Percentiles rank a stretch among this genome's conserved stretches.
phyloP scores from a whole-genome alignment of 92 coral and sea anemone genomes.

The Zoanthus sansibaricus region DNA sequence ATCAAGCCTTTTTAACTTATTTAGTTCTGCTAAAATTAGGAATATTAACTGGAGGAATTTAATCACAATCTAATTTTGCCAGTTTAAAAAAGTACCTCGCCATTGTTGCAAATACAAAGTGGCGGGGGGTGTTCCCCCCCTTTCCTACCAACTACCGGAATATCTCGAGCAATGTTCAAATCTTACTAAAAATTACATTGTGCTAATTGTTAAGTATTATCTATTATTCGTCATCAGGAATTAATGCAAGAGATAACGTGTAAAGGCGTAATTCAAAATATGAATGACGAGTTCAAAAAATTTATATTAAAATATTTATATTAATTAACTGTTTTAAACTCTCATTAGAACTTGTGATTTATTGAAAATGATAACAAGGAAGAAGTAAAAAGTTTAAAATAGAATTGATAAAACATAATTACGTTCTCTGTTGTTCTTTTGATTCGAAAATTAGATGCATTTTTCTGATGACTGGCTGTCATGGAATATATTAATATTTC shows the following conservation, averaged over 20 bases:
- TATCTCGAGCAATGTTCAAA: not conserved
- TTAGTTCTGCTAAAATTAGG: not conserved
- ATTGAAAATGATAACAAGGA: not conserved
- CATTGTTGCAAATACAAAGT: not conserved
- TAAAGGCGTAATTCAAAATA: no score
- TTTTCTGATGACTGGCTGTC: not conserved
- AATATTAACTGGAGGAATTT: not conserved
- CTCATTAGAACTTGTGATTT: no score
- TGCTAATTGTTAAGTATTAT: not conserved
- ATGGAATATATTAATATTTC: not conserved
- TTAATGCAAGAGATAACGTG: not conserved
- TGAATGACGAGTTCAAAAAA: no score
- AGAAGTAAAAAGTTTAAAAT: slow-evolving; percentile 7
- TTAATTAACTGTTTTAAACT: not conserved
- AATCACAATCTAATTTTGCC: slow-evolving; percentile 19
- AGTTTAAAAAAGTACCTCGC: not conserved
- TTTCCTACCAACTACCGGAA: not conserved
- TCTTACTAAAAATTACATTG: not conserved
- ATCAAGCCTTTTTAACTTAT: not conserved
- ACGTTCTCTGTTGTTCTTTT: not conserved
- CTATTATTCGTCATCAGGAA: no score
- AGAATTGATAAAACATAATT: not conserved
- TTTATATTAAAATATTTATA: not conserved
- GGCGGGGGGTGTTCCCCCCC: not conserved
- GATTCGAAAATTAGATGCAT: slow-evolving; percentile 7